Base-by-base conservation (phyloP, 2,113 vertebrate genomes). In the Scopus umbretta region DNA sequence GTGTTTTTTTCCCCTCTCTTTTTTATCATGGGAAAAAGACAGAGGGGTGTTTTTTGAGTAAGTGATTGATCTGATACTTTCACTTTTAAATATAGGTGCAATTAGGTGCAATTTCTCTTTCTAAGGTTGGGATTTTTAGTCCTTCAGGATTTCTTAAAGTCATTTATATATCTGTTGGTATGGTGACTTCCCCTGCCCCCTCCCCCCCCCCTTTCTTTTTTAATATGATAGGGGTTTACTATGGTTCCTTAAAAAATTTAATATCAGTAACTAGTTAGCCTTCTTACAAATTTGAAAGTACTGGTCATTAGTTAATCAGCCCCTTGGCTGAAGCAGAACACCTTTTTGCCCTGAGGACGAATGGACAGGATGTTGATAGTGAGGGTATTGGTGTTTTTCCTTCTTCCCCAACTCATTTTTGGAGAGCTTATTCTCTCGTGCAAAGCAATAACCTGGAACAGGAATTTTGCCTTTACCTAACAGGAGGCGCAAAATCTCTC, bases 51-150 rank as follows among this genome's bases (percentile, higher is more conserved):
- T 66, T 86, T 75, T 78, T 72, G 58, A 65, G 21, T 72, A 42
- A 70, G 25, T 82, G 70, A 88, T 78, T 80, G 4, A 29, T 90
- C 29, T 83, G 50, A 74, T 86, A 93, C 80, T 90, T 95, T 96
- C 72, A 72, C 76, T 93, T 97, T 86, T 94, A 88, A 86, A 67
- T 82, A 32, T 38, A 81, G n/a, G 17, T 81, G 45, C 34, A 65
- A 32, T 86, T 92, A 83, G 40, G 49, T 86, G 40, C 16, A 49
- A 13, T 78, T 83, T 90, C 87, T 78, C 47, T 87, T 92, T 80
- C 16, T 42, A 85, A 85, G 27, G n/a, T 22, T 75, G 61, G 22
- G 55, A 71, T 84, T 91, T 83, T 65, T 91, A 78, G 43, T 83
- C 22, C 30, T 86, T 73, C 32, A 86, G 22, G 38, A 42, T 56